Percentiles rank a stretch among this genome's conserved stretches.
Evolutionary conservation across 2,797 vertebrate genomes (phyloP).

Genomic region (Paguma larvata): DNA sequence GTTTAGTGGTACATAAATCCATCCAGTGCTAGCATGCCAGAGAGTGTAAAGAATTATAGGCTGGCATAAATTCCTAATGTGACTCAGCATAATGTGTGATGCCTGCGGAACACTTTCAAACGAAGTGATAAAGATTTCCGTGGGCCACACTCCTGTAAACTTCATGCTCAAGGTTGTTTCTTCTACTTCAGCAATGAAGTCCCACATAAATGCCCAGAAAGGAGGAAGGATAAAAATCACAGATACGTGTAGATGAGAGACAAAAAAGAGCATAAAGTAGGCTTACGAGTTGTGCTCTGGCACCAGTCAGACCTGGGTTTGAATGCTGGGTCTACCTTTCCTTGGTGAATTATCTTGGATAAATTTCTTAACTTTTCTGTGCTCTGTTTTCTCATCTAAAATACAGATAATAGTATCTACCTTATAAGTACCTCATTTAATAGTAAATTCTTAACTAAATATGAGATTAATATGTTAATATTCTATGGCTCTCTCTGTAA

Average conservation of each 20-base stretch:
- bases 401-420: not conserved
- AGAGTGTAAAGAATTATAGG: slow-evolving; percentile 59
- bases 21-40: slow-evolving; percentile 53
- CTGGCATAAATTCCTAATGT: slow-evolving; percentile 61
- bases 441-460: not conserved
- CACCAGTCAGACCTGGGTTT: not conserved
- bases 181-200: slow-evolving; percentile 13
- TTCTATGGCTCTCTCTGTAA: not conserved
- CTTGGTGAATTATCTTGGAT: not conserved
- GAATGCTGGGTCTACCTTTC: not conserved
- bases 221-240: not conserved
- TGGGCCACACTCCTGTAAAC: slow-evolving; percentile 19
- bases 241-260: not conserved
- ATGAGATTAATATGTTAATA: not conserved
- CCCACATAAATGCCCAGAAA: not conserved
- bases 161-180: slow-evolving; percentile 66
- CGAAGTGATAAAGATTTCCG: slow-evolving; percentile 48
- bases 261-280: not conserved
- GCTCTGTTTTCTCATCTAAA: not conserved
- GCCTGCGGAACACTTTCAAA: slow-evolving; percentile 15
- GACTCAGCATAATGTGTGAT: slow-evolving; percentile 52
- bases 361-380: not conserved
- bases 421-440: not conserved
- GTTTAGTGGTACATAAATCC: slow-evolving; percentile 78
- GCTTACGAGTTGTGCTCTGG: not conserved